Conservation (phyloP, 2,113 vertebrate genomes). For the Rhea americana region DNA sequence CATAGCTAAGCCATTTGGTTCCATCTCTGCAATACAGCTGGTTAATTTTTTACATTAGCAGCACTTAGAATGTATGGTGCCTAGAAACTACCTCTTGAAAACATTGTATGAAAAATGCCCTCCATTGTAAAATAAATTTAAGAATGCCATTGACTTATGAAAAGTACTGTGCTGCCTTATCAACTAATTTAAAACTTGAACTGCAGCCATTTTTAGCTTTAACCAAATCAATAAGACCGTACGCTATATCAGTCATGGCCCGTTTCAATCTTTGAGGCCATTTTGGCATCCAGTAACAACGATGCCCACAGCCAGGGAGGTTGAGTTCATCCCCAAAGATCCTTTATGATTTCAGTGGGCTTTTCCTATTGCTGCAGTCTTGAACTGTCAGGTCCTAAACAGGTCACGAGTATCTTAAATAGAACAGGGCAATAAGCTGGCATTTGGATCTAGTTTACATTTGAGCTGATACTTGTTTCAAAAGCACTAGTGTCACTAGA, state of each 20-base stretch:
- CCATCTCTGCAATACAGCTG: not conserved
- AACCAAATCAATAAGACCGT: not conserved
- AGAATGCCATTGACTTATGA: not conserved
- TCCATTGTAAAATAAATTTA: conserved; percentile 17
- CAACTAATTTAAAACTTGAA: conserved; percentile 50
- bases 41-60: conserved; percentile 33
- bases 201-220: conserved; percentile 47
- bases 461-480: not conserved
- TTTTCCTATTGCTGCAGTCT: conserved; percentile 6
- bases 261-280: conserved; percentile 13
- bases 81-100: not conserved
- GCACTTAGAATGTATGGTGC: not conserved
- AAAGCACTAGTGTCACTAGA: not conserved
- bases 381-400: not conserved
- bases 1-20: not conserved
- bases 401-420: not conserved
- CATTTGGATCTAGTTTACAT: not conserved
- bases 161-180: not conserved
- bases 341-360: not conserved
- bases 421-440: conserved; percentile 3
- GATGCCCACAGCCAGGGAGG: not conserved
- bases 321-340: not conserved
- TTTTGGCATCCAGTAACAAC: not conserved
- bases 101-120: not conserved
- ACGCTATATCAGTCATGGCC: not conserved